Conservation (phyloP, 2,888 invertebrate species). For the Scotopteryx bipunctaria region DNA sequence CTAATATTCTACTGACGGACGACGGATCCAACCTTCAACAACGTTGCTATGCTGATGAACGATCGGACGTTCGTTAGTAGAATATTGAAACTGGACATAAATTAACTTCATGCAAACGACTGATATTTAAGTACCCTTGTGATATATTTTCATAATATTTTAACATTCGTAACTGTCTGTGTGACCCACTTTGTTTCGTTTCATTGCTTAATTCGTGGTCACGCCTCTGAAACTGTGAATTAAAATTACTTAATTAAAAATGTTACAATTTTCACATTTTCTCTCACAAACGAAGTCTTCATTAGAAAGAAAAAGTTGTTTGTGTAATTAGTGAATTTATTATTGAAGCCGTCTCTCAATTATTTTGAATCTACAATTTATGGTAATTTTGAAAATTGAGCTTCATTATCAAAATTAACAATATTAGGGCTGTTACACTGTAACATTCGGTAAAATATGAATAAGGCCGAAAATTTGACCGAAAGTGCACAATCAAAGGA, state of each 20-base stretch:
- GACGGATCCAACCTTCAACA: no score
- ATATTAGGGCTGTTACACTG: not conserved
- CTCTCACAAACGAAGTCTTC: slow-evolving; percentile 6
- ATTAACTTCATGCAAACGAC: no score
- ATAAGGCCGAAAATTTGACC: not conserved
- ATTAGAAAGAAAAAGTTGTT: slow-evolving; percentile 18
- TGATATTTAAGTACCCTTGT: not conserved
- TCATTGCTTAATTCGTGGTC: not conserved
- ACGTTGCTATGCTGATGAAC: no score
- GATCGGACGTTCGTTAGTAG: no score
- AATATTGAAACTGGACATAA: no score
- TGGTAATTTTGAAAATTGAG: not conserved
- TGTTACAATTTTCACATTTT: slow-evolving; percentile 1
- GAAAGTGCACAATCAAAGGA: not conserved
- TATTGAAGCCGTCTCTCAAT: slow-evolving; percentile 8
- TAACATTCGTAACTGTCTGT: not conserved
- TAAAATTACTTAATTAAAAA: slow-evolving; percentile 15
- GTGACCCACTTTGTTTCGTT: not conserved
- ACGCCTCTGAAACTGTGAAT: not conserved
- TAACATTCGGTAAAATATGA: not conserved
- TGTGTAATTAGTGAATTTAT: slow-evolving; percentile 19
- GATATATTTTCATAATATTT: not conserved
- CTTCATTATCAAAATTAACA: not conserved
- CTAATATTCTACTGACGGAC: no score
- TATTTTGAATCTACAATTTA: not conserved